Base-by-base conservation (phyloP, 1,140 invertebrate species). In the Thaumetopoea pityocampa region DNA sequence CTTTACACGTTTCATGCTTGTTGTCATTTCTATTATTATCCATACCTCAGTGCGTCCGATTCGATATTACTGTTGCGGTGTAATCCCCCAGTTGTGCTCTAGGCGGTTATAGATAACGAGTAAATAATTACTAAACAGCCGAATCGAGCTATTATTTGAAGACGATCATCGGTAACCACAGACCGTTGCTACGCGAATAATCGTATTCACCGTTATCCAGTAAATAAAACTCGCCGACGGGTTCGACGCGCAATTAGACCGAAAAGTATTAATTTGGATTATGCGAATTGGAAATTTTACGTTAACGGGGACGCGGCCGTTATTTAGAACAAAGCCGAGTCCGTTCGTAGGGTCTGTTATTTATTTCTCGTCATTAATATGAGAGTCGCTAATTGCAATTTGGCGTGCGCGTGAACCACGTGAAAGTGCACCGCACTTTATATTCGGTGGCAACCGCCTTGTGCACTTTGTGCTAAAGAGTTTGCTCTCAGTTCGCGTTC, bases 281-380 rank as follows among this genome's bases (percentile, higher is more conserved):
- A 34, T 20, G 20, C 9, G 19, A 30, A 27, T 19, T 38, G 27
- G 8, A 46, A 34, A 44, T 46, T 30, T 46, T 36, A 44, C 29
- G 19, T 42, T 59, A 62, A 57, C 50, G 51, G 33, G 51, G 44
- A 40, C 54, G 38, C 27, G 64, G 63, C 59, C 47, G 53, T 54
- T 38, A 47, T 27, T 45, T 12, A 37, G 43, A 54, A 63, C 59
- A 54, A 60, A 11, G 16, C 7, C 17, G n/a, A 32, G 6, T 32
- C 9, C 3, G 15, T 7, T 8, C 7, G 4, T 10, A n/a, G 8
- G n/a, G 5, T 15, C 7, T 4, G 5, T 16, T 14, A 17, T 32
- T 9, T 19, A 19, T 19, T 19, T 19, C 11, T 19, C 20, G 9
- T 20, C 12, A 12, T 22, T 33, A 33, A 20, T 33, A n/a, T n/a